Evolutionary conservation across 1,140 invertebrate species (phyloP).

Genomic region (Penaeus indicus): DNA sequence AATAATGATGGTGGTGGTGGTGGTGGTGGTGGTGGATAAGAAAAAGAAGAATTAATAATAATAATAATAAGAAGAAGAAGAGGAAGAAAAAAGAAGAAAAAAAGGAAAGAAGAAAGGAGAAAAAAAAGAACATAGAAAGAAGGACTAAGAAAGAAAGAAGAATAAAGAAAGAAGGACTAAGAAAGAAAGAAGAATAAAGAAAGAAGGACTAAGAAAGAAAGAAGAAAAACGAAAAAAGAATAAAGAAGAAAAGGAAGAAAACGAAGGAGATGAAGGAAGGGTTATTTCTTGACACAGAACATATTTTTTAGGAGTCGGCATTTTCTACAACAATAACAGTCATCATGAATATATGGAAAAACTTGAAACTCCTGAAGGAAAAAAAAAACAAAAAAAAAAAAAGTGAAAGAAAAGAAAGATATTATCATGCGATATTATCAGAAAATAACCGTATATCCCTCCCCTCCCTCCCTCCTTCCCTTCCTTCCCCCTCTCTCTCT

Average conservation of each 20-base stretch:
- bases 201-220: not conserved
- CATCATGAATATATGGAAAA: no score
- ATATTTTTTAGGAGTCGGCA: no score
- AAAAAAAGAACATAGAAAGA: not conserved
- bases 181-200: not conserved
- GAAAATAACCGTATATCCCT: not conserved
- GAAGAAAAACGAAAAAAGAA: not conserved
- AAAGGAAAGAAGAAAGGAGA: not conserved
- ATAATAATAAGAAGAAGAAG: not conserved
- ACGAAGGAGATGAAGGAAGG: no score
- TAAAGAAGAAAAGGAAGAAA: no score
- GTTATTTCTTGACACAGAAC: no score
- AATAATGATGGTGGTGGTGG: no score
- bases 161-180: not conserved
- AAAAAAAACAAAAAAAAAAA: no score
- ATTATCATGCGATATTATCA: no score
- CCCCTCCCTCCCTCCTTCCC: slow-evolving; percentile 27
- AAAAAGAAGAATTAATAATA: not conserved
- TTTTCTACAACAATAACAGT: no score
- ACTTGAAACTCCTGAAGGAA: no score
- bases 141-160: not conserved
- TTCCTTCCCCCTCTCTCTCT: slow-evolving; percentile 9
- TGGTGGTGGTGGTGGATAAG: no score
- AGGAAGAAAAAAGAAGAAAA: not conserved
- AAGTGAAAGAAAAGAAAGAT: no score